phyloP scores from a whole-genome alignment of 1,140 invertebrate genomes.

The Papilio xuthus region DNA sequence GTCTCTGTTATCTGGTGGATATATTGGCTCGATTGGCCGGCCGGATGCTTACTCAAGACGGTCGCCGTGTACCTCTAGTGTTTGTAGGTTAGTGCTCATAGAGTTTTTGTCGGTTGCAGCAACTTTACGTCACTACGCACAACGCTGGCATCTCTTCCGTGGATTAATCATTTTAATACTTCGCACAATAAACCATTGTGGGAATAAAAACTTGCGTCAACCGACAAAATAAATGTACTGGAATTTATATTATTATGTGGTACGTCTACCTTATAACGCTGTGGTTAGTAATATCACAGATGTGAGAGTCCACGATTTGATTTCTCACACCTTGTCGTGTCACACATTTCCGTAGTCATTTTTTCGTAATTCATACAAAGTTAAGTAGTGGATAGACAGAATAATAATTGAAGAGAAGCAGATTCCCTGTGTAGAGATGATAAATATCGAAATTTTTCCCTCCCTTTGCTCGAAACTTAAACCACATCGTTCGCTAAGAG shows the following conservation, averaged over 20 bases:
- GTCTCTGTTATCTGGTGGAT: constrained; percentile 54
- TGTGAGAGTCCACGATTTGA: neutral
- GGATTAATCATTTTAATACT: constrained; percentile 36
- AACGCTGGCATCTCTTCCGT: constrained; percentile 42
- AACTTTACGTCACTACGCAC: constrained; percentile 50
- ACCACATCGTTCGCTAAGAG: too few species aligned
- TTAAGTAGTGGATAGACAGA: too few species aligned
- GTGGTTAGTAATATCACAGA: neutral
- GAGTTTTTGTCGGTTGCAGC: constrained; percentile 55
- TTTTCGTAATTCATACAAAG: too few species aligned
- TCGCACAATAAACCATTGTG: constrained; percentile 24
- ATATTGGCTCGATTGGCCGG: constrained; percentile 74
- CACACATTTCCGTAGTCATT: neutral
- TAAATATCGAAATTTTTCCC: too few species aligned
- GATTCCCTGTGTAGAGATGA: too few species aligned
- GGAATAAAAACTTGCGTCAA: constrained; percentile 14
- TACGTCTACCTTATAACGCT: neutral
- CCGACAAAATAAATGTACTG: neutral
- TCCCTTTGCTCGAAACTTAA: too few species aligned
- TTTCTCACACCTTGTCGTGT: neutral
- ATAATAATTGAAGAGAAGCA: too few species aligned
- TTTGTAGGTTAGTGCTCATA: constrained; percentile 53
- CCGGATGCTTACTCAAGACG: constrained; percentile 76
- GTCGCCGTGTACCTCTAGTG: constrained; percentile 51
- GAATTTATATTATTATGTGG: neutral